A percentile compares a stretch with the other conserved stretches of the same genome.
These are phyloP conservation scores for Archivesica marissinica DNA, from an alignment of 1,140 invertebrate species.

Conservation along the genomic window DNA sequence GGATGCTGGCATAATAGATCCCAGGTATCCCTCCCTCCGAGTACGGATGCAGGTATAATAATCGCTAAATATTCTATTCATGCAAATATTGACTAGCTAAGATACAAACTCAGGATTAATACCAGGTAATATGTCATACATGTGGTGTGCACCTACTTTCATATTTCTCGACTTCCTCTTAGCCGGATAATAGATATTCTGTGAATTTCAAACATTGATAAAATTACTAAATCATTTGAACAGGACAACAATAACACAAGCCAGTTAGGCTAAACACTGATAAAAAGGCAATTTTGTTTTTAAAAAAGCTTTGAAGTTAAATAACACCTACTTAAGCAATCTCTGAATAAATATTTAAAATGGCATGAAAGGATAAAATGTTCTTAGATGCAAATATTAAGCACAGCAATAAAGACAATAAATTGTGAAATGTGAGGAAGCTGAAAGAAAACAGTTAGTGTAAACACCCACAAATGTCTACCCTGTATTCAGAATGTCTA, in stretches of 20 bases:
- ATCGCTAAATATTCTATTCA: constrained; percentile 27
- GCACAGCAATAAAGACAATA: background rate
- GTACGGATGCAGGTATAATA: no score
- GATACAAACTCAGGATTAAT: constrained; percentile 15
- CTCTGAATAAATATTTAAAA: background rate
- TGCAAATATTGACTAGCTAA: constrained; percentile 16
- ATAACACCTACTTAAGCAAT: background rate
- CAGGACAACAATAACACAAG: background rate
- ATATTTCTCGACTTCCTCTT: constrained; percentile 45
- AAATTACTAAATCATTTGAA: background rate
- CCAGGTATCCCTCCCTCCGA: no score
- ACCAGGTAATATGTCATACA: background rate
- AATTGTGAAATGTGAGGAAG: background rate
- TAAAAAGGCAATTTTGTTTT: background rate
- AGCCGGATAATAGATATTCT: constrained; percentile 45
- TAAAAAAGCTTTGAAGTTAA: background rate
- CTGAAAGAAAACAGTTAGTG: no score
- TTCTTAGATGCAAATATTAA: background rate
- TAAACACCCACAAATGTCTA: no score
- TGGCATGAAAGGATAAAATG: background rate
- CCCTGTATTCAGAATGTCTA: no score
- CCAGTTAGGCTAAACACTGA: background rate
- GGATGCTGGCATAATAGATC: no score
- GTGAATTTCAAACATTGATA: constrained; percentile 49
- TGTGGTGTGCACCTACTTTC: constrained; percentile 45